Base-by-base conservation (phyloP, 2,113 vertebrate genomes). In the Oncorhynchus keta region DNA sequence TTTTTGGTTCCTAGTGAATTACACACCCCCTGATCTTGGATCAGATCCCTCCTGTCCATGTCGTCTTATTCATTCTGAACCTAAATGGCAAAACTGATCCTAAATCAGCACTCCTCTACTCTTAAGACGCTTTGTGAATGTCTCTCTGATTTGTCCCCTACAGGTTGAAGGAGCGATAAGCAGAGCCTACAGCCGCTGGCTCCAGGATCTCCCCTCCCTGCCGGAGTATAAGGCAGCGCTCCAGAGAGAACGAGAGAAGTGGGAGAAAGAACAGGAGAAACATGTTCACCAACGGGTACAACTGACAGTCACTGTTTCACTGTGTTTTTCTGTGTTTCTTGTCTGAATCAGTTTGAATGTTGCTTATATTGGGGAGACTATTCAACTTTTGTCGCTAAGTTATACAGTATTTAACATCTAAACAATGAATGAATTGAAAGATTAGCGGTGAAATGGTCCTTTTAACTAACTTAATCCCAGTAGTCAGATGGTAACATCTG, bases 91-190 rank as follows among this genome's bases (percentile, higher is more conserved):
- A 45, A 45, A 39, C 8, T 9, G 7, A 9, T 39, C 35, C 35
- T 9, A 39, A 6, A 39, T 39, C 35, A 39, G 35, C 8, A 39
- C 35, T 39, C 35, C 35, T 39, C 39, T 9, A 39, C 39, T 39
- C 39, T 9, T 39, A 39, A 39, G 26, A 55, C 11, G 39, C 3
- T 35, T 8, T 3, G 22, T 20, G 13, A 71, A 45, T 45, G 3
- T 30, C 32, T 35, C 62, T 32, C 12, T 61, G 72, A 22, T 39
- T 64, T 64, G 73, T 20, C 18, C 13, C 76, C 86, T 82, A 3
- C 83, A 98, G 97, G 93, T 98, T 79, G 96, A 97, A 93, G 86
- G 83, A 28, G 95, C 96, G 55, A 90, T 99, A 85, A 94, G 93
- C 2, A 94, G 93, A 79, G 96, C 96, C 70, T 94, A 82, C 76